Percentiles rank a stretch among this genome's conserved stretches.
Evolutionary conservation across 2,888 invertebrate genomes (phyloP).

Genomic region (Venusia cambrica): DNA sequence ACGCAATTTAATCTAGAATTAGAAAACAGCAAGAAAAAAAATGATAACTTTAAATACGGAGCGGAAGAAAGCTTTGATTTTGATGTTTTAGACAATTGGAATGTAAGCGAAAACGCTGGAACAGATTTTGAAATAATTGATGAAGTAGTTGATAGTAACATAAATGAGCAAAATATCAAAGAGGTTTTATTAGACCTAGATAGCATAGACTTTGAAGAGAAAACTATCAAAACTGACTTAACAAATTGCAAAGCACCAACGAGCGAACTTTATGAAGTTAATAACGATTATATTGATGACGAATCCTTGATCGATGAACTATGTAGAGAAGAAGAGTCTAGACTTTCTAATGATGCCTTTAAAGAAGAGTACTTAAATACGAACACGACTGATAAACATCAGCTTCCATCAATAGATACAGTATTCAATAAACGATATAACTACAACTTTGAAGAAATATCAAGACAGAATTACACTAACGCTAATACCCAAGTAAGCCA

Average conservation of each 20-base stretch:
- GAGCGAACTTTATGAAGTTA: slow-evolving; percentile 39
- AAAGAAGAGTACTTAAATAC: slow-evolving; percentile 59
- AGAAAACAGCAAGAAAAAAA: slow-evolving; percentile 61
- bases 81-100: slow-evolving; percentile 63
- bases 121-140: slow-evolving; percentile 63
- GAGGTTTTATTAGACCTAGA: slow-evolving; percentile 70
- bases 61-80: slow-evolving; percentile 71
- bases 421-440: slow-evolving; percentile 68
- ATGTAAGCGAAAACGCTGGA: slow-evolving; percentile 35
- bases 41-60: slow-evolving; percentile 62
- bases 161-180: slow-evolving; percentile 70
- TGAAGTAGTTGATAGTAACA: slow-evolving; percentile 62
- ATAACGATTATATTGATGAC: slow-evolving; percentile 71
- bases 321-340: slow-evolving; percentile 70
- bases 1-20: slow-evolving; percentile 74
- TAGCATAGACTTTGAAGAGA: slow-evolving; percentile 65
- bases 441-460: slow-evolving; percentile 49
- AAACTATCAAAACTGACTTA: slow-evolving; percentile 45
- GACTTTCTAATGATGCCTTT: slow-evolving; percentile 58
- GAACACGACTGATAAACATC: slow-evolving; percentile 48
- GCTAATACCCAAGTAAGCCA: slow-evolving; percentile 34
- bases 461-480: slow-evolving; percentile 35
- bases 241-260: slow-evolving; percentile 38
- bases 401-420: slow-evolving; percentile 71
- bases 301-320: slow-evolving; percentile 72